Conservation (phyloP, 2,113 vertebrate genomes). For the Hemicordylus capensis region DNA sequence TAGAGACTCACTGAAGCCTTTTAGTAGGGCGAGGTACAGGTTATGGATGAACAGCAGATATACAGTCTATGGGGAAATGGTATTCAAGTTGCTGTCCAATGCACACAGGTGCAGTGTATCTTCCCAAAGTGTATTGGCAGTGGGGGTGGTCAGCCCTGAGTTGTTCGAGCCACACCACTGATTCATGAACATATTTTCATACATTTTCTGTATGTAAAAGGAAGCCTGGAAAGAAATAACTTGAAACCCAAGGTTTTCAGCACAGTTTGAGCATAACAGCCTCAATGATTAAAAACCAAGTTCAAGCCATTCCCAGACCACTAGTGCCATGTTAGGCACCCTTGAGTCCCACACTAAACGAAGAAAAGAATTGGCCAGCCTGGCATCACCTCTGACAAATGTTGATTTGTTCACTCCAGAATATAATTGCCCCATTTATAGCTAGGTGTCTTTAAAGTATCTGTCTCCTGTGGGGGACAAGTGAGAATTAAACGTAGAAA, state of each 20-base stretch:
- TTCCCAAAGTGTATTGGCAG: neutral
- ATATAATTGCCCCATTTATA: no score
- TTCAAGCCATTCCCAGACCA: neutral
- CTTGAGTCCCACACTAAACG: no score
- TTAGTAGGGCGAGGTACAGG: neutral
- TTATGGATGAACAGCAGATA: neutral
- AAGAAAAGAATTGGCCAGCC: neutral
- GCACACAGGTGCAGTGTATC: neutral
- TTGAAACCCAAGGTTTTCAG: neutral
- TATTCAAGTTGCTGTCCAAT: no score
- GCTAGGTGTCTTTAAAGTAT: neutral
- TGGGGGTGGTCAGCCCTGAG: neutral
- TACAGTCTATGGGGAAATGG: neutral
- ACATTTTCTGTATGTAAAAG: neutral
- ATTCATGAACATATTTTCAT: neutral
- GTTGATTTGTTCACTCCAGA: neutral
- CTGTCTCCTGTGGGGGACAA: neutral
- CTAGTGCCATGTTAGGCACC: neutral
- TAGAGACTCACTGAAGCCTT: neutral
- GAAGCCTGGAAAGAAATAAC: neutral
- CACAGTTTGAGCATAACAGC: neutral
- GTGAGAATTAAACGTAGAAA: neutral
- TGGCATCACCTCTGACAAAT: neutral
- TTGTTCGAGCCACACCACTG: neutral
- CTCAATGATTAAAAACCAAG: neutral